A percentile compares a stretch with the other conserved stretches of the same genome.
Conservation (phyloP, 2,888 invertebrate species). For the Athalia circularis region DNA sequence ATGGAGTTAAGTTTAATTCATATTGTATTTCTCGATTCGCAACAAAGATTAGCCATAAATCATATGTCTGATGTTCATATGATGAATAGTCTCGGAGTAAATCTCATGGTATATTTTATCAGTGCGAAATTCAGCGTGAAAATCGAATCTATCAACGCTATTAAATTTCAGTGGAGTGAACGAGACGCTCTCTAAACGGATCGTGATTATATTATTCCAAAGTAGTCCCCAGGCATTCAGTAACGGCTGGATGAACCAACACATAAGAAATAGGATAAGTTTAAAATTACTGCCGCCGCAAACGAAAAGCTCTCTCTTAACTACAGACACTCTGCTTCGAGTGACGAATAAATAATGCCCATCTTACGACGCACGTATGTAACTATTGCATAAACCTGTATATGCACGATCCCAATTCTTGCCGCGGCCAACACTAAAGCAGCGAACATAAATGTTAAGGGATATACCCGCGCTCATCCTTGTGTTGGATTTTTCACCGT, state of each 20-base stretch:
- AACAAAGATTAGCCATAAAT: conserved; percentile 27
- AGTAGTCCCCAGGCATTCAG: conserved; percentile 5
- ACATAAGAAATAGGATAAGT: conserved; percentile 12
- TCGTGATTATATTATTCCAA: background rate
- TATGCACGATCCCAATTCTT: too few relatives aligned
- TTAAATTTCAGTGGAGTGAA: background rate
- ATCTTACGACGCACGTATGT: background rate
- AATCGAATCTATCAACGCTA: conserved; percentile 10
- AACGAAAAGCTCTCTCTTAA: conserved; percentile 15
- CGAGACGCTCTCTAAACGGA: background rate
- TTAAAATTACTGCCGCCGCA: background rate
- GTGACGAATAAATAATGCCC: conserved; percentile 27
- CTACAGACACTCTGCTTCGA: conserved; percentile 15
- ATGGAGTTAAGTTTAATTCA: conserved; percentile 16
- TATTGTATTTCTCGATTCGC: conserved; percentile 22
- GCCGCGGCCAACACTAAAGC: background rate
- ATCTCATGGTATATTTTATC: conserved; percentile 14
- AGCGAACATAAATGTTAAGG: background rate
- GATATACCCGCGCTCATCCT: background rate
- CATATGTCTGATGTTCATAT: conserved; percentile 12
- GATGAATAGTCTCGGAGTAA: conserved; percentile 17
- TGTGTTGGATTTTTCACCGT: background rate
- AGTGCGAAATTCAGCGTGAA: conserved; percentile 1
- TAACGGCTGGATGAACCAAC: background rate
- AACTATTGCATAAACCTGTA: too few relatives aligned